Evolutionary conservation across 2,113 vertebrate species (phyloP).

Genomic region (Asarcornis scutulata): DNA sequence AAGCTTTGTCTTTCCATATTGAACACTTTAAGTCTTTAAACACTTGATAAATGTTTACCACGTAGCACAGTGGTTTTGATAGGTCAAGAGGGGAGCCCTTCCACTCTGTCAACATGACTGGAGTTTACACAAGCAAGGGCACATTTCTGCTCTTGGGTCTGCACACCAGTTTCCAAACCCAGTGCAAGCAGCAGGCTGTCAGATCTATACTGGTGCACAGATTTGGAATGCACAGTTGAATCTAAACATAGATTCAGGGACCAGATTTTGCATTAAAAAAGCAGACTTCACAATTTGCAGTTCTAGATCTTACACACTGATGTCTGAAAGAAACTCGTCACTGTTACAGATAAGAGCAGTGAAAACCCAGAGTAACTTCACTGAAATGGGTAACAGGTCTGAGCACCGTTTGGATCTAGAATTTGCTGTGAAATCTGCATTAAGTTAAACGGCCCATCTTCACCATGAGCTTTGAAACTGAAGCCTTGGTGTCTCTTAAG

Average conservation of each 20-base stretch:
- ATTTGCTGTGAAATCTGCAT: neutral
- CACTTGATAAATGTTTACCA: neutral
- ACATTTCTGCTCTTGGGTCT: neutral
- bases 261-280: neutral
- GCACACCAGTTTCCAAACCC: neutral
- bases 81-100: neutral
- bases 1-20: slow-evolving; percentile 22
- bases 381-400: neutral
- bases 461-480: neutral
- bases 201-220: neutral
- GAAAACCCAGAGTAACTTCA: neutral
- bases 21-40: neutral
- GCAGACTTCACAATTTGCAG: neutral
- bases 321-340: neutral
- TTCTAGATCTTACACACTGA: neutral
- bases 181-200: neutral
- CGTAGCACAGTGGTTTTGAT: slow-evolving; percentile 15
- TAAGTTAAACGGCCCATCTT: neutral
- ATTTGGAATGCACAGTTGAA: neutral
- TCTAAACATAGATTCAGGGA: neutral
- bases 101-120: slow-evolving; percentile 3
- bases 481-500: neutral
- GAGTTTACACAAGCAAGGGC: neutral
- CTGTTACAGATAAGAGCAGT: neutral
- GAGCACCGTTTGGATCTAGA: neutral